Evolutionary conservation across 2,113 vertebrate species (phyloP).

Genomic region (Pelobates fuscus): DNA sequence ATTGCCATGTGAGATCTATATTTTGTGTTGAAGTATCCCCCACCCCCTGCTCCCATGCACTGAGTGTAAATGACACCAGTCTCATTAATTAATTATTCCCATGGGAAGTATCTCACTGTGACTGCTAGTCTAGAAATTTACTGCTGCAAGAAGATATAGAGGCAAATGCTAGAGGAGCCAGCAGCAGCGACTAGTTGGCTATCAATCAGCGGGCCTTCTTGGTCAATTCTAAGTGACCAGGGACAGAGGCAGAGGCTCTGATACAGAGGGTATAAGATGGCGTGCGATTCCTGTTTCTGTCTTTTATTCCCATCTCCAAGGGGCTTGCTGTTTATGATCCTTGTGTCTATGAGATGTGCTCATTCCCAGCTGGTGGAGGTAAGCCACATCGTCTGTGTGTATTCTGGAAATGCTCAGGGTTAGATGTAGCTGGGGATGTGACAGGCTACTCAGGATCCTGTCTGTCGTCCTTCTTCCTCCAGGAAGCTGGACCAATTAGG

Average conservation of each 20-base stretch:
- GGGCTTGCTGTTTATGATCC: not conserved
- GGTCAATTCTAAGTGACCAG: not conserved
- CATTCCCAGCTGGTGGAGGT: not conserved
- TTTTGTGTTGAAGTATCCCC: not conserved
- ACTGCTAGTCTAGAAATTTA: not conserved
- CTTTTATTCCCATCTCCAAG: not conserved
- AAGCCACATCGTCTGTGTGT: not conserved
- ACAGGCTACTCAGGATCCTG: not conserved
- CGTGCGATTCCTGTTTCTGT: not conserved
- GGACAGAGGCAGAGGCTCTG: not conserved
- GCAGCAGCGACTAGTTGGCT: not conserved
- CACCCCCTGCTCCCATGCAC: not conserved
- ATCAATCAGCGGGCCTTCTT: not conserved
- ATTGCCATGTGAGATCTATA: not conserved
- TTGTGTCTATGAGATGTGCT: not conserved
- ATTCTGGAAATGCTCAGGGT: not conserved
- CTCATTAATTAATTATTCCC: conserved; percentile 7
- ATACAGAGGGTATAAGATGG: not conserved
- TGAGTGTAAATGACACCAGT: conserved; percentile 8
- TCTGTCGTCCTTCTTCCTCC: too few species aligned
- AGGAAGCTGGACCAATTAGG: too few species aligned
- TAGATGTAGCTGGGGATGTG: not conserved
- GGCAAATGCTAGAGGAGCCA: not conserved
- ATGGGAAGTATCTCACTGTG: not conserved
- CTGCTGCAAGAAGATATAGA: not conserved